These are phyloP conservation scores for Centruroides sculpturatus DNA, from an alignment of 1,140 invertebrate species.

Conservation along the genomic window DNA sequence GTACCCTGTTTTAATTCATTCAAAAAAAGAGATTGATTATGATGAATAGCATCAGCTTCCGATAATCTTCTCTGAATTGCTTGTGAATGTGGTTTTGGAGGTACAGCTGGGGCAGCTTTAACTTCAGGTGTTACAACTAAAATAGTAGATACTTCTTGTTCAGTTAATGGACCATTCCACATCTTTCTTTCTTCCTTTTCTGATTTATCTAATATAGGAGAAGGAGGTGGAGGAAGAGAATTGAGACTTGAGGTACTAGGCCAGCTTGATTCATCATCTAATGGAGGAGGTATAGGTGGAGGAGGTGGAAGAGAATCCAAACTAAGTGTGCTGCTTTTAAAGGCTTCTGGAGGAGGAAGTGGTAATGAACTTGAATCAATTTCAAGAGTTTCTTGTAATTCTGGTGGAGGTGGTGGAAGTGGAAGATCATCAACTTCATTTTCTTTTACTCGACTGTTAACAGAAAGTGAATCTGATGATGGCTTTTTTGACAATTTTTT, in stretches of 20 bases:
- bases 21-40: conserved; percentile 13
- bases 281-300: conserved; percentile 20
- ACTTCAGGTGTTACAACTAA: conserved; percentile 24
- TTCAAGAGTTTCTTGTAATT: conserved; percentile 6
- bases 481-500: conserved; percentile 34
- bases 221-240: conserved; percentile 35
- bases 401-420: conserved; percentile 25
- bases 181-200: conserved; percentile 45
- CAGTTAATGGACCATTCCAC: conserved; percentile 25
- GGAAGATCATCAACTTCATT: conserved; percentile 20
- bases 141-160: conserved; percentile 12
- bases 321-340: conserved; percentile 19
- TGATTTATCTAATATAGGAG: conserved; percentile 52
- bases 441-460: neutral
- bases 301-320: conserved; percentile 28
- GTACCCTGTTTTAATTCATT: conserved; percentile 12
- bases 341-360: conserved; percentile 37
- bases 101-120: neutral
- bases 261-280: conserved; percentile 16
- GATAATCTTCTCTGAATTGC: conserved; percentile 3
- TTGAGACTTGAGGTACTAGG: conserved; percentile 20
- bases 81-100: neutral
- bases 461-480: conserved; percentile 4
- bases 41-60: conserved; percentile 9
- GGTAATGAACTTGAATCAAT: conserved; percentile 29